Conservation (phyloP, 92 coral and sea anemone species). For the Blastomussa wellsi region DNA sequence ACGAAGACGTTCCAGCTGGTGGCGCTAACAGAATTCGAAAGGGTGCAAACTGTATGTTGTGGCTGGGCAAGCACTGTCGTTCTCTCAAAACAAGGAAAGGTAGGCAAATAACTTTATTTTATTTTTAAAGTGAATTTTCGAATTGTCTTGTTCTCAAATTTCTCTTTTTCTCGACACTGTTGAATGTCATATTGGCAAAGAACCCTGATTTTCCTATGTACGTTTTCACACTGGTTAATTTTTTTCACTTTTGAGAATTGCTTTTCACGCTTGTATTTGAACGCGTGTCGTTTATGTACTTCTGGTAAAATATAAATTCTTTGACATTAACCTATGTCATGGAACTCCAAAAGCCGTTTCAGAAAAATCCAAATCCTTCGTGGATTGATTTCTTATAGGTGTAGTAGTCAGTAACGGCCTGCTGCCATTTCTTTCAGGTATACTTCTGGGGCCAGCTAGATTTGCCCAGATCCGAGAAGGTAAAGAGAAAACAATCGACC, state of each 20-base stretch:
- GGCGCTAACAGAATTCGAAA: conserved; percentile 42
- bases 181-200: no score
- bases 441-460: conserved; percentile 83
- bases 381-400: background rate
- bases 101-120: background rate
- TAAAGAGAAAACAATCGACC: background rate
- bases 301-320: no score
- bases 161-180: background rate
- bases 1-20: conserved; percentile 49
- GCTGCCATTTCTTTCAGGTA: conserved; percentile 36
- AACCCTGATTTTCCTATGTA: background rate
- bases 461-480: conserved; percentile 53
- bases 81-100: conserved; percentile 59
- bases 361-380: background rate
- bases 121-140: background rate
- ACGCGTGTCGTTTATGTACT: no score
- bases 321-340: no score
- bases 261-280: no score
- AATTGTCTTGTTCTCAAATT: background rate
- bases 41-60: conserved; percentile 53
- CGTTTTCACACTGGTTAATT: no score
- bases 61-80: conserved; percentile 68
- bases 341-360: background rate
- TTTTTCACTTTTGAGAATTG: no score
- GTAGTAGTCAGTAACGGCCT: background rate